Evolutionary conservation across 2,888 invertebrate genomes (phyloP).

Genomic region (Timema cristinae): DNA sequence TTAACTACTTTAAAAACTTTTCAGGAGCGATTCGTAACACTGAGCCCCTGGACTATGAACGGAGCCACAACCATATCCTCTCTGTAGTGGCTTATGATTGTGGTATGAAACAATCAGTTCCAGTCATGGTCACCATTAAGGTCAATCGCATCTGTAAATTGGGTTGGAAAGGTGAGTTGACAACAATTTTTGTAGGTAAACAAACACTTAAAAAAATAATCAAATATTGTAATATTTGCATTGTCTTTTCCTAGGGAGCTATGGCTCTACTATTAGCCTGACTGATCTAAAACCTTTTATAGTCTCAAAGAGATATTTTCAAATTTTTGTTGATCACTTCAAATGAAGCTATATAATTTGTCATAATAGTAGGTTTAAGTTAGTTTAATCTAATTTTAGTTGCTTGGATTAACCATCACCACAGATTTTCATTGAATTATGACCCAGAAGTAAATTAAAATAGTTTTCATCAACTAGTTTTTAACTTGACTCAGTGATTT

Average conservation of each 20-base stretch:
- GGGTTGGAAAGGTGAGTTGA: conserved; percentile 67
- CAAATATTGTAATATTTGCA: conserved; percentile 9
- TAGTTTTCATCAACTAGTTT: too few species aligned
- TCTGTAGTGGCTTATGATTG: conserved; percentile 97
- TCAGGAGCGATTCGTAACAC: conserved; percentile 85
- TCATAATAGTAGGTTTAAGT: too few species aligned
- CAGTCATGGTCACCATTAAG: conserved; percentile 95
- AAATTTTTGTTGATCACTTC: too few species aligned
- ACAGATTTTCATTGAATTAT: too few species aligned
- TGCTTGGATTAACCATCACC: too few species aligned
- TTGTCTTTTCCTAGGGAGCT: not conserved
- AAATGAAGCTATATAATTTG: too few species aligned
- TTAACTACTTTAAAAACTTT: conserved; percentile 25
- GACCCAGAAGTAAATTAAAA: too few species aligned
- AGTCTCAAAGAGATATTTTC: too few species aligned
- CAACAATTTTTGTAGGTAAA: not conserved
- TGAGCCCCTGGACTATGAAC: conserved; percentile 86
- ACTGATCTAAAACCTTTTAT: too few species aligned
- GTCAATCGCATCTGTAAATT: conserved; percentile 77
- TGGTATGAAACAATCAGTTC: conserved; percentile 89
- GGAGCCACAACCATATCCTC: conserved; percentile 92
- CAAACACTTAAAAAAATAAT: not conserved
- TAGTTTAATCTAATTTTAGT: too few species aligned
- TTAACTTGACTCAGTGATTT: too few species aligned
- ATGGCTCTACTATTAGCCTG: too few species aligned